Conservation (phyloP, 2,888 invertebrate species). For the Luffia ferchaultella region DNA sequence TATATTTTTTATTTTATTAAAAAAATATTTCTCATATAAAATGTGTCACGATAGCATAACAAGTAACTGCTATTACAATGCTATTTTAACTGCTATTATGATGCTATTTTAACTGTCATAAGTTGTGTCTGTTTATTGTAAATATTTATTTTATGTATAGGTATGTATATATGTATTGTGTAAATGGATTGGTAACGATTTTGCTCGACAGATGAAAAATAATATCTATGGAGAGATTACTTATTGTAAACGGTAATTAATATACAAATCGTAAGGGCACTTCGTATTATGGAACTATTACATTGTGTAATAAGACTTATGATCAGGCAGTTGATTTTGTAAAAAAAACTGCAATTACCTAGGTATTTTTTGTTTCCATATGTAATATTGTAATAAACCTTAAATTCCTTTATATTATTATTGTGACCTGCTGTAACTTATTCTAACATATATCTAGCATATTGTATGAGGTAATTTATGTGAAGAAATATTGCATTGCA, state of each 20-base stretch:
- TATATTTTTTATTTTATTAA: constrained; percentile 51
- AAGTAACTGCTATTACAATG: constrained; percentile 24
- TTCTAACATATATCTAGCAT: background rate
- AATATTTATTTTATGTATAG: constrained; percentile 17
- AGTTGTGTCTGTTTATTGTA: constrained; percentile 28
- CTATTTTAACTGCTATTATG: constrained; percentile 1
- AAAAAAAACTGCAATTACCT: too few relatives aligned
- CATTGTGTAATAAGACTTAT: too few relatives aligned
- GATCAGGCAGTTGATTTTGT: too few relatives aligned
- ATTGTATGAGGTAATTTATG: background rate
- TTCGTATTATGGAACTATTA: constrained; percentile 60
- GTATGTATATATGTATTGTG: background rate
- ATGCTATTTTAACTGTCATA: constrained; percentile 3
- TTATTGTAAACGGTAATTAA: constrained; percentile 27
- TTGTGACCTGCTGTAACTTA: background rate
- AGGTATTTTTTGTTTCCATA: too few relatives aligned
- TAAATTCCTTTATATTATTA: too few relatives aligned
- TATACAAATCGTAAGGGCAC: constrained; percentile 58
- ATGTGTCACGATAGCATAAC: constrained; percentile 59
- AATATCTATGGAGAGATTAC: constrained; percentile 32
- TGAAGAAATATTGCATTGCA: background rate
- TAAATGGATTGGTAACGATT: constrained; percentile 10
- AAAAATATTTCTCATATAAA: constrained; percentile 66
- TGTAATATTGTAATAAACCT: too few relatives aligned
- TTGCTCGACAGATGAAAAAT: constrained; percentile 42